These are phyloP conservation scores for Trichosurus vulpecula DNA, from an alignment of 2,797 vertebrate species.

Conservation along the genomic window DNA sequence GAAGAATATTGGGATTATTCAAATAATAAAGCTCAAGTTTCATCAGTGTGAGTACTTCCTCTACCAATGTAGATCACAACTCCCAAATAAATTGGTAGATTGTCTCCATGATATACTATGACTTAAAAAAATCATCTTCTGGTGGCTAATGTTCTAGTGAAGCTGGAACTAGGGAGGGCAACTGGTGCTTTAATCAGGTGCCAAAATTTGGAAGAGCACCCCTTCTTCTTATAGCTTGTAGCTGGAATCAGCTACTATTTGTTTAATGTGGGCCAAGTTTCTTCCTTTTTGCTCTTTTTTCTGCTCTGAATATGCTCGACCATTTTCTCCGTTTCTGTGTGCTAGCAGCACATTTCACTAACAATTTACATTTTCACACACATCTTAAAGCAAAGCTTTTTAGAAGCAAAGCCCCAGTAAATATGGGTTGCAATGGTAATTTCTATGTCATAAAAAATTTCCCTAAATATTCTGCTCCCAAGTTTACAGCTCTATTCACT, in stretches of 20 bases:
- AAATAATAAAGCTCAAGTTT: neutral
- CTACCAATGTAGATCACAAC: neutral
- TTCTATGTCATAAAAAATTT: neutral
- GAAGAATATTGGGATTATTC: neutral
- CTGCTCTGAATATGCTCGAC: neutral
- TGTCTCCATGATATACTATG: neutral
- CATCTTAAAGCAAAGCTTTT: neutral
- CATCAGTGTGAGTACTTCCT: neutral
- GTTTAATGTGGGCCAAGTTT: neutral
- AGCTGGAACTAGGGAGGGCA: neutral
- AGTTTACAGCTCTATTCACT: neutral
- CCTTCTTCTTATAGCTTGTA: neutral
- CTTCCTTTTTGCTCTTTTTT: neutral
- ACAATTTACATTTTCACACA: neutral
- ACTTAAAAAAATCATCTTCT: neutral
- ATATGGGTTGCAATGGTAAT: neutral
- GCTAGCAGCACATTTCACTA: neutral
- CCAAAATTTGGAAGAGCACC: neutral
- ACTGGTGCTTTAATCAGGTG: neutral
- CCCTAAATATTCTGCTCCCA: neutral
- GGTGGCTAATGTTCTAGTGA: neutral
- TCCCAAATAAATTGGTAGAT: neutral
- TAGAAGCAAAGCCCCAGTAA: neutral
- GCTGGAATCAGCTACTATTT: neutral
- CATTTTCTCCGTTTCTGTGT: neutral